Evolutionary conservation across 2,888 invertebrate species (phyloP), one percentile per base, ranked within the genome.

Genomic region (Platypus cylindrus): DNA sequence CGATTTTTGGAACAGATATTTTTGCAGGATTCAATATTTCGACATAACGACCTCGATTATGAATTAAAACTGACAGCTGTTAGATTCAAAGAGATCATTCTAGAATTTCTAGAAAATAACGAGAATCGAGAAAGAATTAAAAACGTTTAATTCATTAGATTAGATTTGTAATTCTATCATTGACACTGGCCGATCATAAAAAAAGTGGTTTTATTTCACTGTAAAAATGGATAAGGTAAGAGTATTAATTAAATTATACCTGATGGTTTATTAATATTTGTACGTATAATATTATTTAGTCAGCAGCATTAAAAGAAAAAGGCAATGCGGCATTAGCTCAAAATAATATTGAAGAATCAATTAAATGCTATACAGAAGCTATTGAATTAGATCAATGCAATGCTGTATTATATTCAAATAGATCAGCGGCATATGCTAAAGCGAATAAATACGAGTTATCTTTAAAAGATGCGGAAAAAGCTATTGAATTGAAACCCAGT

Each of bases 341-440:
- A 9, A 80, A 80, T 31, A 78, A 84, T 37, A 78, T 73, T 45
- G 74, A 78, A 5, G 83, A 84, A 45, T 91, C 93, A 0, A 68
- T 90, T 32, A 70, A 75, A 44, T 72, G 63, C 48, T 93, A 93
- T 55, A 73, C 84, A 2, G 74, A 83, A 51, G 93, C 86, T 3
- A 86, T 93, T 43, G 63, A 66, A 9, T 58, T 89, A 40, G 90
- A 91, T 56, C 66, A 67, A 0, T 71, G 67, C 22, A 91, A 91
- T 66, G 85, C 90, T 67, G 87, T 93, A 54, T 67, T 93, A 15
- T 91, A 70, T 54, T 91, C 90, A 50, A 93, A 93, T 62, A 73
- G 93, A 35, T 91, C 91, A 1, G 91, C 91, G 4, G 91, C 91
- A 4, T 78, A 81, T 54, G 83, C 86, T 2, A 90, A 89, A 63